These are phyloP conservation scores for Drosophila pachea DNA, from an alignment of 1,140 invertebrate genomes.

Conservation along the genomic window DNA sequence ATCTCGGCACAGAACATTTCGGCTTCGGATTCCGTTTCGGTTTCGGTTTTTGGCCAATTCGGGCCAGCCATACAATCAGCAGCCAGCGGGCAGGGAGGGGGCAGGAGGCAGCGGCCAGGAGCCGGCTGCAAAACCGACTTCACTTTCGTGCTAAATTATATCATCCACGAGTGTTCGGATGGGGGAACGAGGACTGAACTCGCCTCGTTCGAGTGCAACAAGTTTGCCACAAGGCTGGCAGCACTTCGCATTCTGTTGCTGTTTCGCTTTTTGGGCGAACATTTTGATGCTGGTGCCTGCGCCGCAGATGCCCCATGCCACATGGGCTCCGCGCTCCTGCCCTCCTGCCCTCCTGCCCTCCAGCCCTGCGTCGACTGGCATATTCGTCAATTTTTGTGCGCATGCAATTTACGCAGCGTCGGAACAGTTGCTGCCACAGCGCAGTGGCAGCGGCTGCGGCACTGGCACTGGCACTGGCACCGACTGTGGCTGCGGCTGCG, in stretches of 20 bases:
- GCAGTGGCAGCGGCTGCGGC: constrained; percentile 2
- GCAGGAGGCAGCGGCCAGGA: too few relatives aligned
- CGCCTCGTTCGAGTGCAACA: constrained; percentile 56
- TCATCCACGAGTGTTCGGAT: constrained; percentile 39
- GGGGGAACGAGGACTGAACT: constrained; percentile 38
- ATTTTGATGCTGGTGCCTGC: constrained; percentile 57
- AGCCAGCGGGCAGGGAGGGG: too few relatives aligned
- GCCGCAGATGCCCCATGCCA: constrained; percentile 14
- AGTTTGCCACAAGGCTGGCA: constrained; percentile 60
- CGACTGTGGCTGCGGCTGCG: background rate
- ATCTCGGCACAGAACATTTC: constrained; percentile 47
- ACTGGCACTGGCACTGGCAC: background rate
- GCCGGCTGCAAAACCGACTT: constrained; percentile 67
- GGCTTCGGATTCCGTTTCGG: constrained; percentile 67
- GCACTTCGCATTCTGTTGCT: constrained; percentile 4
- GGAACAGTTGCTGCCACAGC: constrained; percentile 43
- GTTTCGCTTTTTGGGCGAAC: constrained; percentile 43
- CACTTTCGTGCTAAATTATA: constrained; percentile 76
- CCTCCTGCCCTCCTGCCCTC: background rate
- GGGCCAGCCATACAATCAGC: constrained; percentile 1
- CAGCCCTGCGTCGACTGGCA: constrained; percentile 60
- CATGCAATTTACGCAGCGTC: constrained; percentile 74
- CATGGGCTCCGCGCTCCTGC: background rate
- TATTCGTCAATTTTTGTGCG: constrained; percentile 76
- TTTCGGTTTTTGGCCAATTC: constrained; percentile 64